Percentiles rank a stretch among this genome's conserved stretches.
These are phyloP conservation scores for Lordiphosa fenestrarum DNA, from an alignment of 2,888 invertebrate species.

Conservation along the genomic window DNA sequence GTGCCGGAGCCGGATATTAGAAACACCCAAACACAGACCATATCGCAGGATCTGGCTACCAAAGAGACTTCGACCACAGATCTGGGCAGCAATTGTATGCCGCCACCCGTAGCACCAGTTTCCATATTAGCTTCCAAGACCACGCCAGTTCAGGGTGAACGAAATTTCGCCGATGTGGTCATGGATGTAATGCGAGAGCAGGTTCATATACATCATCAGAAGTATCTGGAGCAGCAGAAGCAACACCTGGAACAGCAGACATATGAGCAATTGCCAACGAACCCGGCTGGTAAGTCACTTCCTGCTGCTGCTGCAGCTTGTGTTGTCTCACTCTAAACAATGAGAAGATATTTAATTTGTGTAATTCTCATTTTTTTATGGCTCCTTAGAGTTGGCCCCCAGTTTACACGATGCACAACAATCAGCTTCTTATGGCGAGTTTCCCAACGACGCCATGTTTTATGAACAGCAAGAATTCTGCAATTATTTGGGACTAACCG, in stretches of 20 bases:
- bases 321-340: slow-evolving; percentile 2
- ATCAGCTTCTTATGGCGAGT: slow-evolving; percentile 13
- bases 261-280: slow-evolving; percentile 8
- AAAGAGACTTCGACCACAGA: slow-evolving; percentile 58
- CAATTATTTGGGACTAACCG: slow-evolving; percentile 78
- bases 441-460: slow-evolving; percentile 40
- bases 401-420: neutral
- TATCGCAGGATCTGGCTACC: slow-evolving; percentile 5
- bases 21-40: slow-evolving; percentile 37
- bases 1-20: slow-evolving; percentile 1
- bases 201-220: slow-evolving; percentile 11
- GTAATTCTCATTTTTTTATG: too few species aligned
- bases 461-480: slow-evolving; percentile 79
- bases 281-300: slow-evolving; percentile 4
- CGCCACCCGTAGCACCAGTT: neutral
- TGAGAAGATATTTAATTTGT: neutral
- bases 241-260: slow-evolving; percentile 1
- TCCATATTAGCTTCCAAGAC: slow-evolving; percentile 7
- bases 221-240: slow-evolving; percentile 8
- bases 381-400: neutral
- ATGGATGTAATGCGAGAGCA: slow-evolving; percentile 25
- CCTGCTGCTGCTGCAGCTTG: neutral
- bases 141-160: neutral
- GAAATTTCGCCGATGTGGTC: slow-evolving; percentile 21
- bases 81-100: slow-evolving; percentile 13